Percentiles rank a stretch among this genome's conserved stretches.
phyloP scores from a whole-genome alignment of 2,888 invertebrate species.

The Campopleginae sp. region DNA sequence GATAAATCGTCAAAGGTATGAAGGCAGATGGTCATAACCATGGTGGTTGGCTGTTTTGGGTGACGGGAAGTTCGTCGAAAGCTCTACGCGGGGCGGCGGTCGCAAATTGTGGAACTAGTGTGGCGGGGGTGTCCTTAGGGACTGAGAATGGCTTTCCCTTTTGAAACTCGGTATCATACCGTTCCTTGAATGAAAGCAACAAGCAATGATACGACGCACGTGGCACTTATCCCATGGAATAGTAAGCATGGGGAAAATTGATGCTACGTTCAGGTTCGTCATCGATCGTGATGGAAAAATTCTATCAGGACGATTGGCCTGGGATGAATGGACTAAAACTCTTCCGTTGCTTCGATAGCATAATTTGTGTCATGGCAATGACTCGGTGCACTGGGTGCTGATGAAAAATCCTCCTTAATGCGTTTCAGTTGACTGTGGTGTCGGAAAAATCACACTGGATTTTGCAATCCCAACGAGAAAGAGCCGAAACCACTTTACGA shows the following conservation, averaged over 20 bases:
- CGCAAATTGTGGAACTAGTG: constrained; percentile 45
- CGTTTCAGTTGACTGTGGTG: neutral
- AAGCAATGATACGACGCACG: constrained; percentile 35
- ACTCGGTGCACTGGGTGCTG: constrained; percentile 15
- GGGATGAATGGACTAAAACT: neutral
- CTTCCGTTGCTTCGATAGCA: neutral
- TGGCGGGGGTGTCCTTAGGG: constrained; percentile 58
- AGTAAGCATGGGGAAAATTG: constrained; percentile 1
- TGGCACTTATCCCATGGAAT: neutral
- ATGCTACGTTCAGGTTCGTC: neutral
- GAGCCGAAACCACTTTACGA: constrained; percentile 64
- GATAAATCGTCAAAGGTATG: constrained; percentile 79
- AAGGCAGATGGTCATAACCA: constrained; percentile 73
- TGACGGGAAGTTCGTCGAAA: constrained; percentile 57
- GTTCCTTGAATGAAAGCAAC: constrained; percentile 43
- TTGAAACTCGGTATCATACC: constrained; percentile 27
- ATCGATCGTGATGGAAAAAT: constrained; percentile 1
- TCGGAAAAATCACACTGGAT: constrained; percentile 21
- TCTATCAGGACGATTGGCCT: neutral
- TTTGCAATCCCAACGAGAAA: constrained; percentile 45
- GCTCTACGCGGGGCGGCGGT: constrained; percentile 23
- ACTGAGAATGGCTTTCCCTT: constrained; percentile 46
- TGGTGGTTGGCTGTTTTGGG: constrained; percentile 71
- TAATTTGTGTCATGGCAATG: neutral
- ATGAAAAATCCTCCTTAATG: constrained; percentile 17